Base-by-base conservation (phyloP, 2,797 vertebrate species). In the Sphaeramia orbicularis region DNA sequence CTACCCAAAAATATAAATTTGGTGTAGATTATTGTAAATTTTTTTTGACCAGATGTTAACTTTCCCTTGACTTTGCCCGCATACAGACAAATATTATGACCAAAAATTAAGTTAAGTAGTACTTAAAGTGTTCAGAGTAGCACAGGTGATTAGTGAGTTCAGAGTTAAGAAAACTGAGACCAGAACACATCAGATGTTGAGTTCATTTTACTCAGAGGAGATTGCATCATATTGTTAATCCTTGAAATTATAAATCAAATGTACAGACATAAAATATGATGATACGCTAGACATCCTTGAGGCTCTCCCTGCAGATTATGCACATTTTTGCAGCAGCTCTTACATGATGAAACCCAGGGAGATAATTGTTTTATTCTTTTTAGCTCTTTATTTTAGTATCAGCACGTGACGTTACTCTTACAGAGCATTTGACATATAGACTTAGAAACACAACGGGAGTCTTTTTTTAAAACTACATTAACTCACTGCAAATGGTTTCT, bases 341-440 rank as follows among this genome's bases (percentile, higher is more conserved):
- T 55, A 13, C 40, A 2, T 12, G n/a, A 32, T 32, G 62, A 42
- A 12, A 65, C 54, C 43, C 14, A 2, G 10, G 14, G 0, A 35
- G 35, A 57, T 24, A 58, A 49, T 62, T 13, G 59, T 64, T 53
- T 30, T 55, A 62, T 40, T 52, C 56, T 44, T 63, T 68, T 67
- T 15, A 51, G 36, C 10, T 52, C 30, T 12, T 51, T 61, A 21
- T 36, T 30, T 68, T 58, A 52, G 44, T 27, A 57, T 66, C 37
- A 64, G 55, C 54, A 36, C 65, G 57, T 52, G 24, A 16, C 74
- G 43, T 52, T 41, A 38, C 57, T 63, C 32, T 27, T 66, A 30
- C 40, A 35, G 44, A 68, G 44, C 35, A 61, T 58, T 35, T 60
- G n/a, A 52, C 38, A 56, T 58, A 27, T 41, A 45, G 21, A 7